Base-by-base conservation (phyloP, 2,797 vertebrate species). In the Crypturellus tataupa region DNA sequence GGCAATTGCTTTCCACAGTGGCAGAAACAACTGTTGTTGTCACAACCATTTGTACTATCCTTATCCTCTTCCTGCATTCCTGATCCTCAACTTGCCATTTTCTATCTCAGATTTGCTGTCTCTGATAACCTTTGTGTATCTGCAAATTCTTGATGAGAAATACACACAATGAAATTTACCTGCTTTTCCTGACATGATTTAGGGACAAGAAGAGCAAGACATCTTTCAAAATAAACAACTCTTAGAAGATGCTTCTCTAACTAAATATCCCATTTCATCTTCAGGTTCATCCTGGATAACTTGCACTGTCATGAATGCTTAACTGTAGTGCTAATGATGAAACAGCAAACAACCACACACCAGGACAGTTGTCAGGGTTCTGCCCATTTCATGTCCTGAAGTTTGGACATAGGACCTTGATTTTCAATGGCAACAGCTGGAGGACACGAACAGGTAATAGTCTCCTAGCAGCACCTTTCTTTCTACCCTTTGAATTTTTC, bases 21-120 rank as follows among this genome's bases (percentile, higher is more conserved):
- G 47, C n/a, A 88, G 44, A 90, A 84, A 1, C 33, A 91, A 91
- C 49, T 14, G 12, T 49, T 51, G 47, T 49, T 49, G 24, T 51
- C 24, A 51, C 49, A 51, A 51, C 24, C 12, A 7, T 51, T 51
- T 51, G 24, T 51, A 39, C 37, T 77, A n/a, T 71, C 19, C 33
- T 80, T 60, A 47, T n/a, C 10, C 55, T 29, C 25, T 27, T 49
- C 17, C 35, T 62, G 19, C 24, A 89, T 60, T 93, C 75, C 59
- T 93, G 81, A 91, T 72, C 80, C 63, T 93, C 75, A 82, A 35
- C 76, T 29, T 91, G 20, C 46, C 49, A 60, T 68, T 33, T 33
- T 51, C 49, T 51, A 25, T 51, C 24, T 51, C 49, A 25, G 49
- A 51, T 51, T 51, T 33, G 10, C 16, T 27, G 10, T 58, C 64